Conservation (phyloP, 2,888 invertebrate genomes). For the Caenorhabditis panamensis region DNA sequence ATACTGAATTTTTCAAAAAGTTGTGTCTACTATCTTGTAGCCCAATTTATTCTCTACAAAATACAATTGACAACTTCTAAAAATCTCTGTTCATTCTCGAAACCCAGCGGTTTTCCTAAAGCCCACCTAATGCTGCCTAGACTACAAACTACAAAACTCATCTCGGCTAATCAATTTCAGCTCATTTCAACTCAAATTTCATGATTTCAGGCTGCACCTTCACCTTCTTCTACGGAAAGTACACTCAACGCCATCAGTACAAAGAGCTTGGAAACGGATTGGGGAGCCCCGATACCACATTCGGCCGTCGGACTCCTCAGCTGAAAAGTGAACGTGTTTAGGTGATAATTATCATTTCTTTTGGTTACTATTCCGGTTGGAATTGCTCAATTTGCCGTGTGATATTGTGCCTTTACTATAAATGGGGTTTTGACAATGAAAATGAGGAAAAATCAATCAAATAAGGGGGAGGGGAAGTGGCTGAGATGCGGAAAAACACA, state of each 20-base stretch:
- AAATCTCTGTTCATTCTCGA: no score
- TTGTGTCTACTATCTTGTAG: no score
- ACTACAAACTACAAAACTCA: background rate
- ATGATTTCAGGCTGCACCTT: conserved; percentile 52
- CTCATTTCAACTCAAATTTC: background rate
- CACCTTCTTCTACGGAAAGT: conserved; percentile 64
- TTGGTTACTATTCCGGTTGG: background rate
- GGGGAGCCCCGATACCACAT: conserved; percentile 35
- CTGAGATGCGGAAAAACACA: conserved; percentile 36
- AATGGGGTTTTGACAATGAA: conserved; percentile 13
- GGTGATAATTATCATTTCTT: background rate
- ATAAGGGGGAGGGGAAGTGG: background rate
- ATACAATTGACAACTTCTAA: no score
- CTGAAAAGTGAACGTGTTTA: conserved; percentile 33
- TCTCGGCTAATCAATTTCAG: background rate
- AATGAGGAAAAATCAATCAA: background rate
- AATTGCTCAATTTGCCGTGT: background rate
- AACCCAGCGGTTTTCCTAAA: no score
- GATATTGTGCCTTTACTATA: conserved; percentile 8
- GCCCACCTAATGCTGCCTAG: no score
- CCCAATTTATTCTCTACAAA: no score
- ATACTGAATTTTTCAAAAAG: no score
- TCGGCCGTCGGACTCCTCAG: conserved; percentile 13
- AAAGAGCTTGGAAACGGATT: conserved; percentile 34
- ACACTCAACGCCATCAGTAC: conserved; percentile 62